Percentiles rank a stretch among this genome's conserved stretches.
Conservation (phyloP, 2,888 invertebrate species). For the Lasioglossum oenotherae region DNA sequence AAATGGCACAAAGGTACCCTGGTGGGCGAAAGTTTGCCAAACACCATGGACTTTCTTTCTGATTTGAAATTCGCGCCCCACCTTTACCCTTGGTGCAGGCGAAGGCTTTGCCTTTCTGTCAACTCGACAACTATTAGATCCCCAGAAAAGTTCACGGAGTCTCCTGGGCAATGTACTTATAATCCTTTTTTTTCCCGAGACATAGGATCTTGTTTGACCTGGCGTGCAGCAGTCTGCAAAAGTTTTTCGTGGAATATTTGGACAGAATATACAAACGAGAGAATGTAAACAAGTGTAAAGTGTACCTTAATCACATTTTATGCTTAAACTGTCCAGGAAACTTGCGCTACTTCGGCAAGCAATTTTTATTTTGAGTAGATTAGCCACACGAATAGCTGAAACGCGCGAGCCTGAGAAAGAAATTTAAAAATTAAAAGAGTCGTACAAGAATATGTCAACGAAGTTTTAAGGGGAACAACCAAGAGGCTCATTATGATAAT, state of each 20-base stretch:
- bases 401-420: background rate
- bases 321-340: background rate
- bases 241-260: background rate
- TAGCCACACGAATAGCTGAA: background rate
- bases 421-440: background rate
- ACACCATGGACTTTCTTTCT: slow-evolving; percentile 2
- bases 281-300: background rate
- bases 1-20: background rate
- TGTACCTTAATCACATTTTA: background rate
- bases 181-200: background rate
- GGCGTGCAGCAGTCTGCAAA: background rate
- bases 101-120: slow-evolving; percentile 5
- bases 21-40: background rate
- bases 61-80: slow-evolving; percentile 6
- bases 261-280: background rate
- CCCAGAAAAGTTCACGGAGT: background rate
- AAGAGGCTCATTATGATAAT: too few species aligned
- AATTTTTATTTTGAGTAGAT: background rate
- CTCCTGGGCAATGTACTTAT: background rate
- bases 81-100: background rate
- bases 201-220: background rate
- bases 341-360: background rate
- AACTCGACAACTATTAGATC: slow-evolving; percentile 6
- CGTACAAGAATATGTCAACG: background rate
- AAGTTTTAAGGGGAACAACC: too few species aligned